Evolutionary conservation across 2,113 vertebrate genomes (phyloP), one percentile per base, ranked within the genome.

Genomic region (Oreocharis arfaki): DNA sequence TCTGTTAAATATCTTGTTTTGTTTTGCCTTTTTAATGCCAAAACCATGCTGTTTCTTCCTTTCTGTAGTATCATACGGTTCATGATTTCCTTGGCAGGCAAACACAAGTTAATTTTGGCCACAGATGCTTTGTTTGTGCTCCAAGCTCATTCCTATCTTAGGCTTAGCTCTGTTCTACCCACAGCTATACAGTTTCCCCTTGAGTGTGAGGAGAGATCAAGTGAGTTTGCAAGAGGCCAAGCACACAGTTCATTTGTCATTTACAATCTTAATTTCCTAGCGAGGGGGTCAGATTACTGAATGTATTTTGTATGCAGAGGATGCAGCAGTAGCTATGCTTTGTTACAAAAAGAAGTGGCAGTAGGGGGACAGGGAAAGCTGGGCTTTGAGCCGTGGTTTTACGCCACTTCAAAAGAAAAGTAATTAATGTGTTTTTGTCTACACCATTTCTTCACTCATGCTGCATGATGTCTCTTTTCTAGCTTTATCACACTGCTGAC

Each of bases 61-160:
- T 79, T 91, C 61, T 75, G 41, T 37, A 13, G 9, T 79, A 73
- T 87, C 33, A 68, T 39, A 71, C 33, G 68, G 65, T 63, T 70
- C 35, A 35, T 35, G 10, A 82, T 84, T 94, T 71, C 26, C 30
- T 88, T 94, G 92, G 90, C 81, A 93, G 42, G 39, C 11, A 87
- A 89, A 39, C 27, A 59, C 27, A 59, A 88, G 68, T 47, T 57
- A 35, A 67, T 95, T 95, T 95, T 89, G 90, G 74, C 49, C 15
- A 39, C 35, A 30, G 47, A 55, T 67, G 20, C 39, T 67, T 91
- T 64, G 21, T 56, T 79, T 87, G 28, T 70, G 12, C 20, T 91
- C 60, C 60, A 78, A 67, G 35, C 11, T 87, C 30, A 56, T 70
- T 92, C 42, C 39, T 65, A 1, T 42, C 28, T 59, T 24, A 49